These are phyloP conservation scores for Wasmannia auropunctata DNA, from an alignment of 1,140 invertebrate species.

Conservation along the genomic window DNA sequence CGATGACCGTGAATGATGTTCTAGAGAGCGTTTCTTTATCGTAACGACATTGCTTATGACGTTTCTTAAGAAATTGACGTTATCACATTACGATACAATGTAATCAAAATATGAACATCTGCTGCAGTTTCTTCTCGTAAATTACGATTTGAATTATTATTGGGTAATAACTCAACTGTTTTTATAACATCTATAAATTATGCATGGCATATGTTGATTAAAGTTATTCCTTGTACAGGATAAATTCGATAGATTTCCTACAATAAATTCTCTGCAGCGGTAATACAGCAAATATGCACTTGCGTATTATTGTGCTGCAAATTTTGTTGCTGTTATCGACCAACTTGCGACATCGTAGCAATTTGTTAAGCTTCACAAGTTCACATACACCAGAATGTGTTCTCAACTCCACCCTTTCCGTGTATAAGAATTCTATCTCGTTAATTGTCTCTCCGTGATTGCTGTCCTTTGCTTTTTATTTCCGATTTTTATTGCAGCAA, in stretches of 20 bases:
- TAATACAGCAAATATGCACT: conserved; percentile 13
- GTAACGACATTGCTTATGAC: not conserved
- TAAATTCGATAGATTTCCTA: conserved; percentile 20
- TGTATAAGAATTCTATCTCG: conserved; percentile 34
- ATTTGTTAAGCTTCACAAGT: conserved; percentile 24
- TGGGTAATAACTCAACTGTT: not conserved
- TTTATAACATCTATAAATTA: not conserved
- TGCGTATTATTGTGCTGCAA: conserved; percentile 13
- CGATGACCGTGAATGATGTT: conserved; percentile 33
- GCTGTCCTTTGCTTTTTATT: not conserved
- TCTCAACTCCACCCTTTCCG: conserved; percentile 49
- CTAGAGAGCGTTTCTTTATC: not conserved
- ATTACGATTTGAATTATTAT: not conserved
- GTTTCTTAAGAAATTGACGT: not conserved
- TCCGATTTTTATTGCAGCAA: not conserved
- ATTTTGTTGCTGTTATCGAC: conserved; percentile 23
- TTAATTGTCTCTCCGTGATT: conserved; percentile 4
- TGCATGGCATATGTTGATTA: not conserved
- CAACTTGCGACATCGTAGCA: conserved; percentile 18
- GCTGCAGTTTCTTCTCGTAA: not conserved
- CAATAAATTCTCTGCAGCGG: not conserved
- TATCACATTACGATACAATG: not conserved
- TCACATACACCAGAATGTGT: conserved; percentile 1
- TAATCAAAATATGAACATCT: not conserved
- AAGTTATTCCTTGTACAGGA: not conserved